Percentiles rank a stretch among this genome's conserved stretches.
Conservation (phyloP, 1,140 invertebrate species). For the Meloidogyne exigua region DNA sequence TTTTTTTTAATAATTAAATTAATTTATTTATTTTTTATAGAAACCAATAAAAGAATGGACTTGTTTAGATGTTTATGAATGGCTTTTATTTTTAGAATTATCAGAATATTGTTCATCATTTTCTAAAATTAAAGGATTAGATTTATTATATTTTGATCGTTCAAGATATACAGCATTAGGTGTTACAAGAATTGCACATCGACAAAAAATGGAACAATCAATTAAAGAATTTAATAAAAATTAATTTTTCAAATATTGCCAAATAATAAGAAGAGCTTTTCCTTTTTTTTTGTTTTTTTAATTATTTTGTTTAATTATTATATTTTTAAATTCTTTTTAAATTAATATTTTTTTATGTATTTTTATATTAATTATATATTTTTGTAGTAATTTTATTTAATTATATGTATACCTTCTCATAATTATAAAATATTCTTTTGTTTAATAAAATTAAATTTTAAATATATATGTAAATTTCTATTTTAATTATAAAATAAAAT, state of each 20-base stretch:
- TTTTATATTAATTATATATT: too few species aligned
- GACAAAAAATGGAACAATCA: constrained; percentile 67
- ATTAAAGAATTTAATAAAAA: constrained; percentile 10
- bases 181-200: constrained; percentile 68
- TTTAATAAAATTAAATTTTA: too few species aligned
- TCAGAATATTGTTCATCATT: constrained; percentile 68
- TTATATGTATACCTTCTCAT: too few species aligned
- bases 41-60: constrained; percentile 67
- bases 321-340: too few species aligned
- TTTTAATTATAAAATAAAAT: too few species aligned
- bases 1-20: not conserved
- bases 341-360: too few species aligned
- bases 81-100: constrained; percentile 65
- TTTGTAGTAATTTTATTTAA: too few species aligned
- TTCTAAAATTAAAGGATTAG: constrained; percentile 66
- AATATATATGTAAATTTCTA: too few species aligned
- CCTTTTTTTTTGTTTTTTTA: not conserved
- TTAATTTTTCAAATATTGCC: not conserved
- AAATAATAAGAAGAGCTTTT: not conserved
- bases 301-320: not conserved
- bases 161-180: constrained; percentile 67
- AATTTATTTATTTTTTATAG: constrained; percentile 1
- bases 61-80: constrained; percentile 67
- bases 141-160: constrained; percentile 67
- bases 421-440: too few species aligned